A percentile compares a stretch with the other conserved stretches of the same genome.
Conservation (phyloP, 2,888 invertebrate genomes). For the Mantis religiosa region DNA sequence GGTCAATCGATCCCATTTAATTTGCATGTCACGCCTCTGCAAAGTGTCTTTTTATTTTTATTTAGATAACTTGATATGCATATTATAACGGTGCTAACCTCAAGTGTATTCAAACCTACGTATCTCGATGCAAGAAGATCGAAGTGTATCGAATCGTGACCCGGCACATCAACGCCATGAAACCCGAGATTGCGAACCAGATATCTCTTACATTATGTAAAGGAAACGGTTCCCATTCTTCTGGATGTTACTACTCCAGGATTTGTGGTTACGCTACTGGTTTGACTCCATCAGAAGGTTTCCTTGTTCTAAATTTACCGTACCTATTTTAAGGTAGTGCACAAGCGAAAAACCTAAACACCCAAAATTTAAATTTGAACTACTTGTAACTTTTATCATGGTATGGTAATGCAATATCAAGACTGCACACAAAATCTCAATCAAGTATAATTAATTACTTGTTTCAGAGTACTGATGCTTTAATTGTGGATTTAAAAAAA, state of each 20-base stretch:
- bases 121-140: background rate
- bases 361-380: too few relatives aligned
- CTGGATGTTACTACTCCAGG: background rate
- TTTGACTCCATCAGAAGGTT: background rate
- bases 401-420: too few relatives aligned
- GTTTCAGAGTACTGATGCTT: too few relatives aligned
- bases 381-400: too few relatives aligned
- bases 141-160: background rate
- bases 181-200: background rate
- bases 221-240: background rate
- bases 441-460: too few relatives aligned
- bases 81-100: background rate
- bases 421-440: too few relatives aligned
- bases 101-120: background rate
- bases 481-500: too few relatives aligned
- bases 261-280: background rate
- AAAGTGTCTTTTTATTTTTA: too few relatives aligned
- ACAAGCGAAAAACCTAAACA: too few relatives aligned
- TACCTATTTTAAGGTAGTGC: background rate
- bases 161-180: background rate
- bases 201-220: background rate
- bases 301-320: background rate
- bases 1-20: background rate
- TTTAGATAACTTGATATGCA: background rate
- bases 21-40: background rate